Evolutionary conservation across 2,797 vertebrate genomes (phyloP).

Genomic region (Orientallactaga sibirica): DNA sequence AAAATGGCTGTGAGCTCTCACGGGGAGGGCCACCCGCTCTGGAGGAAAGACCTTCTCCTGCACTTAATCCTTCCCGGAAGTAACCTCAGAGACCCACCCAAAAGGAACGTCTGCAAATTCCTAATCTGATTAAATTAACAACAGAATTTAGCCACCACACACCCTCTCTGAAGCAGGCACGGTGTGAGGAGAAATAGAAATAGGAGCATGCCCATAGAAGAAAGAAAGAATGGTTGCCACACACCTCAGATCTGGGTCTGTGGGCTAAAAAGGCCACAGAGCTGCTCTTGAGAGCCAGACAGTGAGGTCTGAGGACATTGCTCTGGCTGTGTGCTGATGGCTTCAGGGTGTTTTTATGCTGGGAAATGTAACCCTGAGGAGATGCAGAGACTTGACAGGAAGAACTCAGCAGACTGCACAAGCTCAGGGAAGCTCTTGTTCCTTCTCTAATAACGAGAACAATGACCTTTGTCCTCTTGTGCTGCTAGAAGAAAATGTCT

Average conservation of each 20-base stretch:
- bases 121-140: no score
- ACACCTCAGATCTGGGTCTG: neutral
- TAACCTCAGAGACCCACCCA: no score
- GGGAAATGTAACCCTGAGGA: slow-evolving; percentile 22
- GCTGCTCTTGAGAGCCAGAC: neutral
- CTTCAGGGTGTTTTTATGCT: neutral
- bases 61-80: no score
- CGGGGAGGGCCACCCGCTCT: no score
- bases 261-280: neutral
- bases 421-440: neutral
- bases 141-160: no score
- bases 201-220: no score
- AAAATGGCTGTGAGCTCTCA: no score
- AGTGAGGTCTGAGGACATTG: neutral
- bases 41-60: no score
- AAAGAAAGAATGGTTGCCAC: neutral
- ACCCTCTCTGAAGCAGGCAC: neutral
- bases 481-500: neutral
- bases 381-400: neutral
- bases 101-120: no score
- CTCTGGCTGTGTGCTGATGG: neutral
- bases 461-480: neutral
- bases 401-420: neutral
- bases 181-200: neutral
- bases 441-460: neutral